Conservation (phyloP, 2,888 invertebrate species). For the Hecatera dysodea region DNA sequence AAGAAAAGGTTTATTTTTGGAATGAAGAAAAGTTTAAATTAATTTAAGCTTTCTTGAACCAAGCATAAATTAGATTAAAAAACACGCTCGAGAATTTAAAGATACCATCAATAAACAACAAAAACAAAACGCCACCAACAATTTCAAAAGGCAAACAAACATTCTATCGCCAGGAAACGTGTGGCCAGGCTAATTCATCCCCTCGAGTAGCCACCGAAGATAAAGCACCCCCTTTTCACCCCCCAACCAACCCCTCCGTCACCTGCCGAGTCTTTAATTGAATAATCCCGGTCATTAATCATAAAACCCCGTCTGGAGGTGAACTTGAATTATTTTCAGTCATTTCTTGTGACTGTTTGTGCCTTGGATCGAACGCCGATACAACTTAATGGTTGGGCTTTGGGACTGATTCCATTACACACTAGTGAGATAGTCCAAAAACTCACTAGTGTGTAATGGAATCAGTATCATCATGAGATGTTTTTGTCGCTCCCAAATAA, state of each 20-base stretch:
- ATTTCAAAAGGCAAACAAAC: conserved; percentile 73
- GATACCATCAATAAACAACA: background rate
- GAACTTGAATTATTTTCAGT: conserved; percentile 88
- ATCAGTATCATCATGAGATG: background rate
- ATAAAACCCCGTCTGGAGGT: conserved; percentile 86
- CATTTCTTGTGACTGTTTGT: conserved; percentile 72
- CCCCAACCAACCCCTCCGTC: conserved; percentile 71
- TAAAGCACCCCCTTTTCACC: conserved; percentile 68
- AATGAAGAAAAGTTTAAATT: too few relatives aligned
- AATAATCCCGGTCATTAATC: conserved; percentile 91
- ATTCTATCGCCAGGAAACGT: conserved; percentile 72
- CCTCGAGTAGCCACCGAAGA: conserved; percentile 79
- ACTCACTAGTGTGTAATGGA: conserved; percentile 6
- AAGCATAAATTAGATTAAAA: too few relatives aligned
- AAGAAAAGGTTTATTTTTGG: too few relatives aligned
- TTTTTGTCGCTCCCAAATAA: background rate
- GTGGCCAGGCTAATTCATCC: conserved; percentile 78
- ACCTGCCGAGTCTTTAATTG: conserved; percentile 90
- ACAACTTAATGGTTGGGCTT: conserved; percentile 37
- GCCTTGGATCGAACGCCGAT: conserved; percentile 60
- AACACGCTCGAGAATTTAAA: too few relatives aligned
- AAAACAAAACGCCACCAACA: conserved; percentile 9
- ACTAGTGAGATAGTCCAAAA: background rate
- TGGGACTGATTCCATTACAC: too few relatives aligned
- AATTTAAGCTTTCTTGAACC: too few relatives aligned